Percentiles rank a stretch among this genome's conserved stretches.
Conservation (phyloP, 2,797 vertebrate species). For the Macrochelys suwanniensis region DNA sequence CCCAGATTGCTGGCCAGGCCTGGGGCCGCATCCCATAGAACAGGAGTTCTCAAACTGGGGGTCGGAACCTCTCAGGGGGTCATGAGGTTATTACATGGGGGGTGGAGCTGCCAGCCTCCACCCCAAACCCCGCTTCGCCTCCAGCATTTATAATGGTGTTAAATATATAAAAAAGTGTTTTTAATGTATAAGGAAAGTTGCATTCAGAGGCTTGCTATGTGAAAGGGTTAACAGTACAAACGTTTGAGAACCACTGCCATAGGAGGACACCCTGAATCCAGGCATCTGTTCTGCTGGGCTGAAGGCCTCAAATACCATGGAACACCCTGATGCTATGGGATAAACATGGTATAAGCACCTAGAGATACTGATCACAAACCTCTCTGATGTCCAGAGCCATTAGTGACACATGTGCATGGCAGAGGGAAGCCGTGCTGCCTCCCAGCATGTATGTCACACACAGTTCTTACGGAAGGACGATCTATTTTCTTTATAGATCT, state of each 20-base stretch:
- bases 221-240: no score
- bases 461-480: no score
- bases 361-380: background rate
- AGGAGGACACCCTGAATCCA: background rate
- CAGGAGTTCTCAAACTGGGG: no score
- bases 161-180: no score
- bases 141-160: no score
- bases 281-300: background rate
- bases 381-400: background rate
- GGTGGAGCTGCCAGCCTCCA: no score
- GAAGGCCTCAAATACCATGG: background rate
- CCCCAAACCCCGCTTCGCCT: no score
- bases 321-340: accelerated
- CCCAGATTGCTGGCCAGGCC: background rate
- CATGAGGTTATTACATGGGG: no score
- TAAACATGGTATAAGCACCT: accelerated
- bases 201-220: no score
- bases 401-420: background rate
- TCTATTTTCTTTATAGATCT: background rate
- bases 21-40: background rate
- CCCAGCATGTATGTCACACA: background rate
- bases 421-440: background rate
- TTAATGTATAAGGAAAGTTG: no score
- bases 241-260: no score
- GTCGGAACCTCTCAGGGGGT: no score